A percentile compares a stretch with the other conserved stretches of the same genome.
Evolutionary conservation across 1,140 invertebrate species (phyloP).

Genomic region (Dysdera silvatica): DNA sequence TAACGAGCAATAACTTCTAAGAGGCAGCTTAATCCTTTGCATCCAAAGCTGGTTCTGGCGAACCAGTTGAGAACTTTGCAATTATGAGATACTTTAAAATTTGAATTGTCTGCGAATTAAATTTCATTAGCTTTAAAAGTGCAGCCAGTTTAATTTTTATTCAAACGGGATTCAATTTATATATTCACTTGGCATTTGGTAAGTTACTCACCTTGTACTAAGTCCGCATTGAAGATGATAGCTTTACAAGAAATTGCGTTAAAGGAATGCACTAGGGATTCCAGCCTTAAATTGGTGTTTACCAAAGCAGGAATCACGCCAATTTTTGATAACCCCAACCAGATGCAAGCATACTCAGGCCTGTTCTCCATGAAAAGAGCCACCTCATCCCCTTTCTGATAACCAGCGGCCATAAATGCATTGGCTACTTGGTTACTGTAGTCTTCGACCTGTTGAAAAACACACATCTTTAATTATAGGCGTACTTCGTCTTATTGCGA

Average conservation of each 20-base stretch:
- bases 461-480: too few relatives aligned
- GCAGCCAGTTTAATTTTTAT: too few relatives aligned
- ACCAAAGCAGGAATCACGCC: conserved; percentile 38
- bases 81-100: too few relatives aligned
- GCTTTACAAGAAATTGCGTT: conserved; percentile 36
- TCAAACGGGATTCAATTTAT: too few relatives aligned
- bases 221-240: conserved; percentile 31
- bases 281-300: conserved; percentile 37
- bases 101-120: too few relatives aligned
- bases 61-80: too few relatives aligned
- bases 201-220: conserved; percentile 39
- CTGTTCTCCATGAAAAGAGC: conserved; percentile 75
- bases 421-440: conserved; percentile 67
- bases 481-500: too few relatives aligned
- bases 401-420: conserved; percentile 60
- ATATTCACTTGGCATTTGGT: too few relatives aligned
- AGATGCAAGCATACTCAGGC: conserved; percentile 71
- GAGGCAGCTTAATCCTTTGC: too few relatives aligned
- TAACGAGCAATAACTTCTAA: too few relatives aligned
- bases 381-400: conserved; percentile 65
- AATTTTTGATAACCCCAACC: conserved; percentile 62
- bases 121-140: too few relatives aligned
- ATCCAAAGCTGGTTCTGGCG: too few relatives aligned
- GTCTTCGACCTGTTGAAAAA: conserved; percentile 57
- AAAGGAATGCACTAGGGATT: conserved; percentile 36